Percentiles rank a stretch among this genome's conserved stretches.
Conservation (phyloP, 2,797 vertebrate species). For the Cichlasoma orientale region DNA sequence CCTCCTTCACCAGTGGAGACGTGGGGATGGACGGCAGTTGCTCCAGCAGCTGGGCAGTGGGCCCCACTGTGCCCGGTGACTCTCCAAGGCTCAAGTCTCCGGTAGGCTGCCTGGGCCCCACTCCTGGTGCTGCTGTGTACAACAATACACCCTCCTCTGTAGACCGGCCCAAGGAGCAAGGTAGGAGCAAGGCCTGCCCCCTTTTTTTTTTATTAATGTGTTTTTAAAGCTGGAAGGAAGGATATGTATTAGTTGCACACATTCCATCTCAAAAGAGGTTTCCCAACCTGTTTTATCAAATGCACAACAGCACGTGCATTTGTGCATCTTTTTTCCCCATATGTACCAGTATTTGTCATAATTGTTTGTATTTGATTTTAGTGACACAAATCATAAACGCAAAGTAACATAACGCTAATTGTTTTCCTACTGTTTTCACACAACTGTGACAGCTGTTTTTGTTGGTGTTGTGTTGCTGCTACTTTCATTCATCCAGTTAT, state of each 20-base stretch:
- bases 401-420: not conserved
- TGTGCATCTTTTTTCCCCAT: not conserved
- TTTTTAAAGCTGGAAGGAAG: not conserved
- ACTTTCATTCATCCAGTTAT: constrained; percentile 55
- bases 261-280: not conserved
- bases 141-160: constrained; percentile 81
- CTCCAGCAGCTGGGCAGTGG: constrained; percentile 86
- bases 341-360: not conserved
- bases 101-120: constrained; percentile 85
- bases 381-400: not conserved
- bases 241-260: no score
- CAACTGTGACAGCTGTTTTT: constrained; percentile 32
- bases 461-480: constrained; percentile 45
- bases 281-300: not conserved
- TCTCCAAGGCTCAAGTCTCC: constrained; percentile 84
- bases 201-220: constrained; percentile 7
- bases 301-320: not conserved
- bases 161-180: constrained; percentile 90
- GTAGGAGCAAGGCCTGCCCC: constrained; percentile 63
- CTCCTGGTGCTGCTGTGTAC: constrained; percentile 89
- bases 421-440: not conserved
- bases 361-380: not conserved
- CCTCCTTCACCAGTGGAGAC: constrained; percentile 88
- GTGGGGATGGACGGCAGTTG: constrained; percentile 88
- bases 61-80: constrained; percentile 84